These are phyloP conservation scores for Heliocidaris tuberculata DNA, from an alignment of 35 echinoderm and acorn worm species.

Conservation along the genomic window DNA sequence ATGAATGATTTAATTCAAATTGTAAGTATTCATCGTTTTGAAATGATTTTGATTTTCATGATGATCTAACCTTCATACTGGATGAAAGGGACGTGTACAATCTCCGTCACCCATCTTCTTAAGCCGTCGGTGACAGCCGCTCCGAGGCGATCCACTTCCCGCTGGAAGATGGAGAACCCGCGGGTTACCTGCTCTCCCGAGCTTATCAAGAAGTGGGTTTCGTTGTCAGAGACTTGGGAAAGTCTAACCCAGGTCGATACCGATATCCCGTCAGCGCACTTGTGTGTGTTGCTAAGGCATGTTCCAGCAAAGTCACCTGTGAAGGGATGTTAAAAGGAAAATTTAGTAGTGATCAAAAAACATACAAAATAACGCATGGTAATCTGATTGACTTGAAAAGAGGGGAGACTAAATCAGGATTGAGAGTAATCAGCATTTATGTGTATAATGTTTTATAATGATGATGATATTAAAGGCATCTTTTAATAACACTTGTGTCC, in stretches of 20 bases:
- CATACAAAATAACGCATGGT: no score
- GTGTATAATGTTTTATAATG: no score
- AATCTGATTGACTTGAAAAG: no score
- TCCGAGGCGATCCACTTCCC: slow-evolving; percentile 71
- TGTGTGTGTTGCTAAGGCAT: slow-evolving; percentile 67
- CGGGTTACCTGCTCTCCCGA: slow-evolving; percentile 85
- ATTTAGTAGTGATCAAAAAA: no score
- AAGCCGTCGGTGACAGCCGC: slow-evolving; percentile 84
- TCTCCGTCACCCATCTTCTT: slow-evolving; percentile 74
- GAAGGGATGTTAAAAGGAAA: no score
- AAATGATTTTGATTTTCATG: no score
- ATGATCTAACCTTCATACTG: slow-evolving; percentile 56
- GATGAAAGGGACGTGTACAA: slow-evolving; percentile 54
- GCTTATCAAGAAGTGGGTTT: slow-evolving; percentile 82
- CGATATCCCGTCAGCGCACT: slow-evolving; percentile 69
- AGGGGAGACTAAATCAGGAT: no score
- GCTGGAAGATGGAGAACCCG: slow-evolving; percentile 82
- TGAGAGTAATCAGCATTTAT: no score
- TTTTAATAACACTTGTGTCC: no score
- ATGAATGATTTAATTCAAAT: no score
- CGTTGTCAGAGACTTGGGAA: slow-evolving; percentile 69
- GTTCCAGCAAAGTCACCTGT: slow-evolving; percentile 71
- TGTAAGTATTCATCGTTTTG: no score
- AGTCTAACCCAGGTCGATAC: slow-evolving; percentile 77
- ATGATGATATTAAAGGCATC: no score